phyloP scores from a whole-genome alignment of 2,797 vertebrate genomes.

The Hoplostethus mediterraneus region DNA sequence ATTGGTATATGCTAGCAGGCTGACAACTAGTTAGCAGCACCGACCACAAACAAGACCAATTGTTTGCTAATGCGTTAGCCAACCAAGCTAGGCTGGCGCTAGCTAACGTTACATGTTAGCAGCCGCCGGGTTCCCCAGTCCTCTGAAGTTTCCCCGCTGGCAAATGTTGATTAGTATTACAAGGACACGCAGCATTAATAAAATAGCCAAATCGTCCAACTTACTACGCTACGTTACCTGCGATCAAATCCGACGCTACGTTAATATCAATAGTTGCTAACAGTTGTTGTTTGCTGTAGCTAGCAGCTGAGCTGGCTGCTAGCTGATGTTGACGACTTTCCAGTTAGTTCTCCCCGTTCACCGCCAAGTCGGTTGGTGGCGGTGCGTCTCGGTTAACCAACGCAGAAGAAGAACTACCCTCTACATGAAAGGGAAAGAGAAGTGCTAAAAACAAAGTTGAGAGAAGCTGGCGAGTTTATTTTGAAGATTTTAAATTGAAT shows the following conservation, averaged over 20 bases:
- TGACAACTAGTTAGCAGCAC: background rate
- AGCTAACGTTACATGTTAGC: slow-evolving; percentile 36
- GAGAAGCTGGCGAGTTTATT: too few relatives aligned
- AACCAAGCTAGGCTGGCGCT: slow-evolving; percentile 41
- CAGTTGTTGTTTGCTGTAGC: slow-evolving; percentile 16
- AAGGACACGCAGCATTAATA: background rate
- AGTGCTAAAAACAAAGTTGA: too few relatives aligned
- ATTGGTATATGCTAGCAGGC: too few relatives aligned
- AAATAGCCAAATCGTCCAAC: background rate
- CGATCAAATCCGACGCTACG: slow-evolving; percentile 31
- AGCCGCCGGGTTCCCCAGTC: slow-evolving; percentile 18
- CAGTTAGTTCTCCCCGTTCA: background rate
- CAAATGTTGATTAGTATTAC: background rate
- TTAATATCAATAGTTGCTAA: slow-evolving; percentile 17
- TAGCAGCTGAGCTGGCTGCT: slow-evolving; percentile 44
- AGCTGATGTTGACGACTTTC: slow-evolving; percentile 42
- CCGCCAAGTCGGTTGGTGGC: slow-evolving; percentile 49
- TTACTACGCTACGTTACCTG: slow-evolving; percentile 42
- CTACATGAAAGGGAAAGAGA: too few relatives aligned
- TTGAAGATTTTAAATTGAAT: too few relatives aligned
- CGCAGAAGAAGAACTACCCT: slow-evolving; percentile 53
- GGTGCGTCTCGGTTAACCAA: background rate
- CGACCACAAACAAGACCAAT: background rate
- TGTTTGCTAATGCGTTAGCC: slow-evolving; percentile 6
- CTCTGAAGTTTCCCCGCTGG: slow-evolving; percentile 31